phyloP scores from a whole-genome alignment of 2,888 invertebrate genomes.

The Tetrapedia diversipes region DNA sequence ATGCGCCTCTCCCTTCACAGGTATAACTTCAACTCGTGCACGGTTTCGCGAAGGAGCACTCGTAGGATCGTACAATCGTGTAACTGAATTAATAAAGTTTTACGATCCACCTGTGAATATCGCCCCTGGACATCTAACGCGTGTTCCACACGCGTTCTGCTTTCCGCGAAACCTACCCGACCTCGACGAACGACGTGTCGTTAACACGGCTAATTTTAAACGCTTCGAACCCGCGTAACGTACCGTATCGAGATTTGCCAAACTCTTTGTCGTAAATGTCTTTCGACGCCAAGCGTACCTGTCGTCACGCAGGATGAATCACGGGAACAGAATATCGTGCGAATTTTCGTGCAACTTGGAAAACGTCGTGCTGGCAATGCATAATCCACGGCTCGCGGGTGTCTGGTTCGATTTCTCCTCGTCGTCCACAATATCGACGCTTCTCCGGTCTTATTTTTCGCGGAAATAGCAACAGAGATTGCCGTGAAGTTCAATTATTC shows the following conservation, averaged over 20 bases:
- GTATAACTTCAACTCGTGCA: too few relatives aligned
- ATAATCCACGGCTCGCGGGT: background rate
- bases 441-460: background rate
- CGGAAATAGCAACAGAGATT: conserved; percentile 4
- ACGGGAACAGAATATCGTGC: background rate
- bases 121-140: too few relatives aligned
- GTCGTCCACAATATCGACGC: conserved; percentile 2
- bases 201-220: conserved; percentile 53
- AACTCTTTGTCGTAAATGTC: background rate
- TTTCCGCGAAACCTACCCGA: conserved; percentile 20
- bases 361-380: background rate
- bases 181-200: conserved; percentile 40
- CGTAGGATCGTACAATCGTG: too few relatives aligned
- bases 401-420: background rate
- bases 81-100: too few relatives aligned
- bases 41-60: too few relatives aligned
- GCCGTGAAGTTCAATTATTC: conserved; percentile 25
- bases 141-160: background rate
- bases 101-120: too few relatives aligned
- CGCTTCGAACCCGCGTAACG: background rate
- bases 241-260: conserved; percentile 10
- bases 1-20: too few relatives aligned
- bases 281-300: background rate
- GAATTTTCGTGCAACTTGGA: background rate
- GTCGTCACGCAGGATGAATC: background rate